Evolutionary conservation across 2,113 vertebrate species (phyloP), one percentile per base, ranked within the genome.

Genomic region (Loxodonta africana): DNA sequence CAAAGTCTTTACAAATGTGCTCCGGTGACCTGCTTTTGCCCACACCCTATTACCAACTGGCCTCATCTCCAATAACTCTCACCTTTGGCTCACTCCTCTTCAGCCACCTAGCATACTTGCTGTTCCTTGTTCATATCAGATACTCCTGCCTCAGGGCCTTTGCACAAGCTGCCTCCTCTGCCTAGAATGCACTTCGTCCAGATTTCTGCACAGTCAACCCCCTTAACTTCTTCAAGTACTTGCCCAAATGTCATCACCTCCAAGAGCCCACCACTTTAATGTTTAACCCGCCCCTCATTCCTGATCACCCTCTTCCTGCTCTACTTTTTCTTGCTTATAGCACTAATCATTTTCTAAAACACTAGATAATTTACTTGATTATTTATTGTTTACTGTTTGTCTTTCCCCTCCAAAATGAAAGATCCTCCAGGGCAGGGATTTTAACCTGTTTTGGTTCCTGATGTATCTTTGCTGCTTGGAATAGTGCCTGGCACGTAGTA

Each of bases 291-390:
- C 5, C 25, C 44, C 71, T 91, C n/a, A 77, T 23, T 95, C 33
- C 26, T 53, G 77, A 69, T 51, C 15, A n/a, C 28, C n/a, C 23
- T 65, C 37, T 25, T 93, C 69, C 82, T 90, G 57, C 28, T 63
- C 57, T n/a, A 33, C 6, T 74, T 87, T 80, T 41, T 18, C 11
- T 63, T 63, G 60, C 63, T 23, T 63, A 81, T 1, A 63, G 74
- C 6, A 86, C 57, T 88, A 41, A 44, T 51, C 23, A 26, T 46
- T 46, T 82, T 89, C 81, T 81, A 76, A 85, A 95, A 95, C 21
- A 92, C 51, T 51, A 63, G 33, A 11, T 71, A 51, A 85, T 69
- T 69, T 33, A 69, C 65, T 69, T n/a, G 37, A 44, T 11, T 17
- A 77, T 76, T 51, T 12, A 69, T 76, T 51, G 6, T 67, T 60